These are phyloP conservation scores for Anthrax anthrax DNA, from an alignment of 2,888 invertebrate genomes.

Conservation along the genomic window DNA sequence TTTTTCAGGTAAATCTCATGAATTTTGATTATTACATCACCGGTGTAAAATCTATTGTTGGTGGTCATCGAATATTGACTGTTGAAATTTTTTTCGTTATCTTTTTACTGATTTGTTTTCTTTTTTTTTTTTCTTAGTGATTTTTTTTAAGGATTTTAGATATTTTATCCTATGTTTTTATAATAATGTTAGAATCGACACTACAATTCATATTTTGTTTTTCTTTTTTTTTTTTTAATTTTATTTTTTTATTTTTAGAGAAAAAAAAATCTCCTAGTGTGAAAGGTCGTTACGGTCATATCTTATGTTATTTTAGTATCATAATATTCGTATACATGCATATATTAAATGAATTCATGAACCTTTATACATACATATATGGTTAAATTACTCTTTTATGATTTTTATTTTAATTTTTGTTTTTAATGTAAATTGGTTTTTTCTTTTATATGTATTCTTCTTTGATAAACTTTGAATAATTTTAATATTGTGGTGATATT, in stretches of 20 bases:
- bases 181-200: no score
- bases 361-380: no score
- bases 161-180: no score
- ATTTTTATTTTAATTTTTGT: background rate
- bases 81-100: background rate
- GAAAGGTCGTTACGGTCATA: background rate
- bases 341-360: no score
- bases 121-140: background rate
- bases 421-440: background rate
- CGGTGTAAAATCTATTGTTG: conserved; percentile 9
- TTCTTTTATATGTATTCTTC: background rate
- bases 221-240: no score
- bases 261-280: background rate
- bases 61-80: conserved; percentile 7
- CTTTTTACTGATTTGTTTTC: no score
- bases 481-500: background rate
- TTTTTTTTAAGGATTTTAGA: no score
- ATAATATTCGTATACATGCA: no score
- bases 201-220: no score
- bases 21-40: conserved; percentile 10
- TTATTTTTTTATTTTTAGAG: background rate
- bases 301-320: no score
- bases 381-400: background rate
- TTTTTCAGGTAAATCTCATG: background rate
- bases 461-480: background rate